phyloP scores from a whole-genome alignment of 2,797 vertebrate species.

The Dendrocincla fuliginosa region DNA sequence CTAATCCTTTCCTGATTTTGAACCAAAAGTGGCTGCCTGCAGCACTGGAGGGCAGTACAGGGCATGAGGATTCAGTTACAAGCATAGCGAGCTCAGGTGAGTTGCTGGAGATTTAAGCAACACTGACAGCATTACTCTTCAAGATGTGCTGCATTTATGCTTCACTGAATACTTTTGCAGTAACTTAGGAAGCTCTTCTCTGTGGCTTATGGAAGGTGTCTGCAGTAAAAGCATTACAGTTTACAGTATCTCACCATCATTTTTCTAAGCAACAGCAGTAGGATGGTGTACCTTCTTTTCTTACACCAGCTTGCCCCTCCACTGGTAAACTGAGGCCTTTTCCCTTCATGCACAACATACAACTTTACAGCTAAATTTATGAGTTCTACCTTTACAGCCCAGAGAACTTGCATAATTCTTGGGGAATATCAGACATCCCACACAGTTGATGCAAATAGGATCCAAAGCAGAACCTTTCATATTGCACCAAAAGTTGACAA shows the following conservation, averaged over 20 bases:
- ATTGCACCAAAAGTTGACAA: neutral
- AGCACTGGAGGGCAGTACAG: neutral
- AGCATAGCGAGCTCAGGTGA: neutral
- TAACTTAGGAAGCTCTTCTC: neutral
- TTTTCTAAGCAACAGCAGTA: neutral
- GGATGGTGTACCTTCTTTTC: neutral
- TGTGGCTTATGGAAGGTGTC: neutral
- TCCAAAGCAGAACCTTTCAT: neutral
- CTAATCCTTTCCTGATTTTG: neutral
- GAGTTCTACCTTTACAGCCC: neutral
- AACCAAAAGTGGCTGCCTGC: neutral
- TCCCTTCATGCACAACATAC: neutral
- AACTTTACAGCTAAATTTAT: neutral
- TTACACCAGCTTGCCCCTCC: neutral
- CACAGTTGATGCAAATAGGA: neutral
- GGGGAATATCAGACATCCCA: neutral
- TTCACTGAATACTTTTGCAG: neutral
- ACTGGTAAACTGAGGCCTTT: neutral
- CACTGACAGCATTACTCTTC: neutral
- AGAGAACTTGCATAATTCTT: neutral
- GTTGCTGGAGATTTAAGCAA: neutral
- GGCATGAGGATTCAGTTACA: neutral
- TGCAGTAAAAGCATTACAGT: neutral
- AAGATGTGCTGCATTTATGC: neutral
- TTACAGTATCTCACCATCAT: neutral